A percentile compares a stretch with the other conserved stretches of the same genome.
Conservation (phyloP, 2,888 invertebrate genomes). For the Blastobasis lacticolella region DNA sequence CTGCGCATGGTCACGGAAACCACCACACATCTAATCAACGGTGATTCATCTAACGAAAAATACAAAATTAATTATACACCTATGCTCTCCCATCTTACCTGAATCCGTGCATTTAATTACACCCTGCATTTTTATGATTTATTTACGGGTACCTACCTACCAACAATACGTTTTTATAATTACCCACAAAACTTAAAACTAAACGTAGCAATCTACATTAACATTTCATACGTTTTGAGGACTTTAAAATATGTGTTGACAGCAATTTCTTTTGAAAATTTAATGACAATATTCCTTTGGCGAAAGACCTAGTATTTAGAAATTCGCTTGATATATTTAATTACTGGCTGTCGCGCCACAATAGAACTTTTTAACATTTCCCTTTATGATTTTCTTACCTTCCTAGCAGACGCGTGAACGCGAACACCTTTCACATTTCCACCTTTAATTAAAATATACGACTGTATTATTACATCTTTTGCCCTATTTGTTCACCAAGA, state of each 20-base stretch:
- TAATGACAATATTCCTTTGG: too few relatives aligned
- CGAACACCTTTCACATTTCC: slow-evolving; percentile 61
- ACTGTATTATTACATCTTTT: slow-evolving; percentile 64
- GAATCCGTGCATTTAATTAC: slow-evolving; percentile 67
- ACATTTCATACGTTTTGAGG: too few relatives aligned
- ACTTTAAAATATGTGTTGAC: too few relatives aligned
- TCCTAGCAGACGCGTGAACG: slow-evolving; percentile 55
- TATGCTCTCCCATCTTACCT: slow-evolving; percentile 56
- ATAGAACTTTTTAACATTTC: slow-evolving; percentile 34
- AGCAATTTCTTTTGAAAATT: too few relatives aligned
- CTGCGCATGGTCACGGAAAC: slow-evolving; percentile 46
- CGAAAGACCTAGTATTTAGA: too few relatives aligned
- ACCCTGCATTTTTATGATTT: slow-evolving; percentile 52
- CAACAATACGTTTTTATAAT: too few relatives aligned
- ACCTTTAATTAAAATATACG: slow-evolving; percentile 55
- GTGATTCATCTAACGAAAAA: slow-evolving; percentile 66
- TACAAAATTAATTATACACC: slow-evolving; percentile 65
- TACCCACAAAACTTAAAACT: too few relatives aligned
- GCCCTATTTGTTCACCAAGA: slow-evolving; percentile 57
- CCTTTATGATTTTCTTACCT: slow-evolving; percentile 3
- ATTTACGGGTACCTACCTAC: slow-evolving; percentile 20
- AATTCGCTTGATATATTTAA: slow-evolving; percentile 18
- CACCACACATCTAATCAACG: slow-evolving; percentile 57
- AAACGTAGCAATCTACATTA: too few relatives aligned
- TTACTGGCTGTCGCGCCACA: slow-evolving; percentile 38